phyloP scores from a whole-genome alignment of 2,888 invertebrate genomes.

The Sylvicola cinctus region DNA sequence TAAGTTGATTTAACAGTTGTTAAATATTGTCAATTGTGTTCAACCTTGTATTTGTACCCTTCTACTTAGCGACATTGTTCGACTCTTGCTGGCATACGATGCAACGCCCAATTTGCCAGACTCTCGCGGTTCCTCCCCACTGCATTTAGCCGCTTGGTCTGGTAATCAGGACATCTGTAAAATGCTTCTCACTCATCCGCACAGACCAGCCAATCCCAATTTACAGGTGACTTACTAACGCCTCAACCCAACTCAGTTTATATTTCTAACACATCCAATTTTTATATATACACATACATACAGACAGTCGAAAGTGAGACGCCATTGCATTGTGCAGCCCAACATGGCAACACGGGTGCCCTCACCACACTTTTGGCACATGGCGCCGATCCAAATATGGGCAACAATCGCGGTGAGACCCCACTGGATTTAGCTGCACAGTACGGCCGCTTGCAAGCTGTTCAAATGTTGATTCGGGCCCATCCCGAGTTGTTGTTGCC shows the following conservation, averaged over 20 bases:
- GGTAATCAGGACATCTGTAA: slow-evolving; percentile 77
- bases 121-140: slow-evolving; percentile 74
- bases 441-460: slow-evolving; percentile 67
- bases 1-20: slow-evolving; percentile 26
- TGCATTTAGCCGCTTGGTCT: slow-evolving; percentile 88
- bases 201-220: slow-evolving; percentile 67
- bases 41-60: background rate
- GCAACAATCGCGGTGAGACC: slow-evolving; percentile 73
- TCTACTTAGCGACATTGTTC: slow-evolving; percentile 56
- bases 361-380: slow-evolving; percentile 63
- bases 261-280: too few species aligned
- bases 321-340: slow-evolving; percentile 79
- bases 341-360: slow-evolving; percentile 76
- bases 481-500: slow-evolving; percentile 66
- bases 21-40: background rate
- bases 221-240: slow-evolving; percentile 39
- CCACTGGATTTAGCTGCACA: slow-evolving; percentile 88
- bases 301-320: slow-evolving; percentile 82
- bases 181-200: slow-evolving; percentile 60
- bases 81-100: slow-evolving; percentile 51
- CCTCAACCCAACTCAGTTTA: too few species aligned
- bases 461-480: slow-evolving; percentile 63
- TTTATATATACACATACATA: too few species aligned
- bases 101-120: slow-evolving; percentile 80
- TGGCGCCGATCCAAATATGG: slow-evolving; percentile 72